Conservation (phyloP, 1,140 invertebrate genomes). For the Meloidogyne floridensis region DNA sequence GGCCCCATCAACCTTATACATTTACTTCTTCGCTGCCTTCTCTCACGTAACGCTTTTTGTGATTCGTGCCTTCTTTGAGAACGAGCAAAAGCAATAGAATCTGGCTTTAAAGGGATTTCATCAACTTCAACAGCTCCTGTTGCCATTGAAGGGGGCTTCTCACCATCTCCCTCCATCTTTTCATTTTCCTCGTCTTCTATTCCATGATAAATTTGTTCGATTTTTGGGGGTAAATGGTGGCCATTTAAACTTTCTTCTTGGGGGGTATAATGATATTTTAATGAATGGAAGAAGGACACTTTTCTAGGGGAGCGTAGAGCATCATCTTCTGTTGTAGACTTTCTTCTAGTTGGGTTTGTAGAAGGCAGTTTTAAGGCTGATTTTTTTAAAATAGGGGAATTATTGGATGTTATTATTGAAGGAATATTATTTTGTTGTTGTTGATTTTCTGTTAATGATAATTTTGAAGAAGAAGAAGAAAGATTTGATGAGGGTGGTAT, state of each 20-base stretch:
- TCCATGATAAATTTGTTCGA: constrained; percentile 12
- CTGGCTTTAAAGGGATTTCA: constrained; percentile 27
- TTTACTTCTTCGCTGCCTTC: constrained; percentile 9
- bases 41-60: not conserved
- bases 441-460: not conserved
- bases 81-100: constrained; percentile 28
- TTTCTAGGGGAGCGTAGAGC: not conserved
- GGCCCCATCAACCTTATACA: constrained; percentile 25
- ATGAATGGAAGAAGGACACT: constrained; percentile 21
- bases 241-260: constrained; percentile 7
- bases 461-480: not conserved
- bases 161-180: not conserved
- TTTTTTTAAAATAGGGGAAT: constrained; percentile 19
- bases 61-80: constrained; percentile 16
- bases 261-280: constrained; percentile 32
- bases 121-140: not conserved
- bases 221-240: not conserved
- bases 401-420: not conserved
- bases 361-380: constrained; percentile 19
- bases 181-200: constrained; percentile 1
- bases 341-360: constrained; percentile 13
- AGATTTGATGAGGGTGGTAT: not conserved
- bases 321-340: constrained; percentile 20
- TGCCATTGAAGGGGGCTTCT: not conserved
- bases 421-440: not conserved